Evolutionary conservation across 2,113 vertebrate genomes (phyloP), one percentile per base, ranked within the genome.

Genomic region (Etheostoma spectabile): DNA sequence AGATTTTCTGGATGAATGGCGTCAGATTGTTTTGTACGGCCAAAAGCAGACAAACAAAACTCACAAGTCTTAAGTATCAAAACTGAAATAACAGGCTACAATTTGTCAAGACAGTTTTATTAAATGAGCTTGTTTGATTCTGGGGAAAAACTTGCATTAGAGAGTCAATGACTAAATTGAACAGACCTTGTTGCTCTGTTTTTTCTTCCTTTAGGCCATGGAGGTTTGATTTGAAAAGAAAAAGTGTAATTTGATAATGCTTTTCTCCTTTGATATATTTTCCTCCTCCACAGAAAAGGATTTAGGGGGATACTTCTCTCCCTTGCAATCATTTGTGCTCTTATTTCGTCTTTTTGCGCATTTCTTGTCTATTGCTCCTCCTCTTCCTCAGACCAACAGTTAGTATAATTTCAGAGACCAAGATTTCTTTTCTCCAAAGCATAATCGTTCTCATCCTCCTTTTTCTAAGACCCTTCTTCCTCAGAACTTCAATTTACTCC

Each of bases 401-500:
- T 22, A 74, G 27, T 64, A 61, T 61, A 18, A 73, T 77, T 85
- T 80, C 68, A 78, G 49, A 49, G 8, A 42, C 35, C 15, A 24
- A 30, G 27, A 15, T 42, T 74, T 80, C n/a, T 78, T 56, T 70
- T 55, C 46, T 80, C 72, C 27, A 79, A 74, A 63, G 56, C 72
- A 67, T 62, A 75, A 45, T 53, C 6, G 0, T 63, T 67, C 66
- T 78, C 49, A 30, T 79, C 59, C 30, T 80, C 63, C 73, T 49
- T 65, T 53, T 63, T 72, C 48, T 49, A 22, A 15, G 24, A 56
- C 66, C 75, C 22, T 74, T 53, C 67, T 76, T 16, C 69, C 33
- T 64, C 61, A 73, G 27, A 86, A 77, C 75, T 79, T 62, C 64
- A 74, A 62, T 83, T 52, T 71, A 27, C 68, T 74, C 48, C 38